phyloP scores from a whole-genome alignment of 2,113 vertebrate genomes.

The Uropsilus gracilis region DNA sequence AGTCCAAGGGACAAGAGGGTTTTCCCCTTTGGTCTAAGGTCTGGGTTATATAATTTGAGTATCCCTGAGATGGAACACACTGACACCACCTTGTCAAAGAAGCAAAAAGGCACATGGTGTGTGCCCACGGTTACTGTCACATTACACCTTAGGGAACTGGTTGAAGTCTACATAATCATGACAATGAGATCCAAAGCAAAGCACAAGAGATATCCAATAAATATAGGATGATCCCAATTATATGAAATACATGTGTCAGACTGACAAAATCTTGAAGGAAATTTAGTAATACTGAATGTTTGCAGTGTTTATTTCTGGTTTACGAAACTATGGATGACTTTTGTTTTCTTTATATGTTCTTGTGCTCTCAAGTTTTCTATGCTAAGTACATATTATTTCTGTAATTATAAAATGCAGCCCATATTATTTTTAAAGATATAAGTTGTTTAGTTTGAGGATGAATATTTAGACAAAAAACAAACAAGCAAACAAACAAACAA shows the following conservation, averaged over 20 bases:
- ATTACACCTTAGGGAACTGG: not conserved
- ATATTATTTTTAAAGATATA: conserved; percentile 39
- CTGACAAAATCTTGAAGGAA: not conserved
- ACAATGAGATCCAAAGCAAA: not conserved
- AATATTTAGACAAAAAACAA: not conserved
- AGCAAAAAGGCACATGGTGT: not conserved
- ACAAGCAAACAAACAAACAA: too few species aligned
- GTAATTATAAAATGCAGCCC: not conserved
- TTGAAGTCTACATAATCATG: not conserved
- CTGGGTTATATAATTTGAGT: not conserved
- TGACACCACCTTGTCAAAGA: not conserved
- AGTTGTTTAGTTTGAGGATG: not conserved
- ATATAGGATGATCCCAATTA: not conserved
- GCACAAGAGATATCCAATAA: not conserved
- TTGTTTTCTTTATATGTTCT: not conserved
- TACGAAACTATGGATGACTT: not conserved
- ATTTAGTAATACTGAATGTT: not conserved
- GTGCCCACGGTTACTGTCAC: too few species aligned
- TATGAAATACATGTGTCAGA: not conserved
- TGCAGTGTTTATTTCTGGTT: not conserved
- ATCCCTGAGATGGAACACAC: not conserved
- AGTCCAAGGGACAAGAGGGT: not conserved
- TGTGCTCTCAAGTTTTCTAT: not conserved
- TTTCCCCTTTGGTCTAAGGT: not conserved
- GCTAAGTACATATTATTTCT: not conserved